Conservation (phyloP, 1,140 invertebrate species). For the Helicoverpa zea region DNA sequence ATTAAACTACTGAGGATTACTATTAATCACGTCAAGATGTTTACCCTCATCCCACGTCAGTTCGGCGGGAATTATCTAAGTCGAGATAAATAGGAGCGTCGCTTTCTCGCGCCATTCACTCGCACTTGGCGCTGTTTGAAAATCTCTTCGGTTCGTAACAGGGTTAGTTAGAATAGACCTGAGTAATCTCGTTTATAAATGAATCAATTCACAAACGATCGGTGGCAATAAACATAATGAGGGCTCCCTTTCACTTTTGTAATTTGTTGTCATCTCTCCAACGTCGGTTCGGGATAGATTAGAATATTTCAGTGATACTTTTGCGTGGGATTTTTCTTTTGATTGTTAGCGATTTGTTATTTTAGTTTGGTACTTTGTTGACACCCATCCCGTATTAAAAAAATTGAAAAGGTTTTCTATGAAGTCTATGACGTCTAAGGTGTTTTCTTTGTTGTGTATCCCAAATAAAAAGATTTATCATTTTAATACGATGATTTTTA, state of each 20-base stretch:
- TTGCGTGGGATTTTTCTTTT: background rate
- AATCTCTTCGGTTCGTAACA: slow-evolving; percentile 62
- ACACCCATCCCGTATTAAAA: too few relatives aligned
- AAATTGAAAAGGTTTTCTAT: too few relatives aligned
- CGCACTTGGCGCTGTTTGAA: slow-evolving; percentile 61
- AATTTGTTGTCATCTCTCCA: slow-evolving; percentile 27
- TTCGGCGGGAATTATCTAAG: slow-evolving; percentile 74
- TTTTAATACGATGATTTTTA: too few relatives aligned
- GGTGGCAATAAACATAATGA: slow-evolving; percentile 54
- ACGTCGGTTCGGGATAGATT: background rate
- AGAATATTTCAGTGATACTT: too few relatives aligned
- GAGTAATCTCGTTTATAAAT: slow-evolving; percentile 60
- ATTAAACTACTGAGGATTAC: slow-evolving; percentile 77
- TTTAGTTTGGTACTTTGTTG: background rate
- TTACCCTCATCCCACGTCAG: slow-evolving; percentile 77
- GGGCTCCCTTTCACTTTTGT: slow-evolving; percentile 31
- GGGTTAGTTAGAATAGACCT: slow-evolving; percentile 58
- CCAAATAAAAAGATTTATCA: too few relatives aligned
- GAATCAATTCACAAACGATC: slow-evolving; percentile 64
- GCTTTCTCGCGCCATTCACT: slow-evolving; percentile 65
- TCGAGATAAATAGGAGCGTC: slow-evolving; percentile 73
- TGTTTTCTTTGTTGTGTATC: too few relatives aligned
- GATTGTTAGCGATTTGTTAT: background rate
- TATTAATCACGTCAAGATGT: slow-evolving; percentile 80
- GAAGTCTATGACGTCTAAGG: too few relatives aligned